These are phyloP conservation scores for Leptoteleia sp. DNA, from an alignment of 1,140 invertebrate species.

Conservation along the genomic window DNA sequence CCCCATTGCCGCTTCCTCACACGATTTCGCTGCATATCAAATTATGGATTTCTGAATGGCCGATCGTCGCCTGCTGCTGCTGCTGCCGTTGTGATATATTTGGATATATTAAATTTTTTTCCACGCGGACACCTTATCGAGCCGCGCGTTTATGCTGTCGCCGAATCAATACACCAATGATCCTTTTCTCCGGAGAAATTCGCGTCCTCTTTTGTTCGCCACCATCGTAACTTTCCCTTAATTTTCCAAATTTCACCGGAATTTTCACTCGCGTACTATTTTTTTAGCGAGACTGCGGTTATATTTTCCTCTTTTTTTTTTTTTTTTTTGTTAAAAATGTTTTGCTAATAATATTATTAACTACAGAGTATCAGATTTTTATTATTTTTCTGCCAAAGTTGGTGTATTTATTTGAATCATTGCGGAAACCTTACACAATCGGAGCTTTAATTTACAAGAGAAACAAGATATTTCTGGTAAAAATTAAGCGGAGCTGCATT, in stretches of 20 bases:
- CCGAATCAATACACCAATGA: constrained; percentile 60
- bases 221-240: too few species aligned
- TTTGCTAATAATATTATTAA: not conserved
- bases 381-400: constrained; percentile 6
- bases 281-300: too few species aligned
- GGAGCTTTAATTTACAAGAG: constrained; percentile 49
- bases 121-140: constrained; percentile 36
- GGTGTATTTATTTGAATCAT: constrained; percentile 38
- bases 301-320: too few species aligned
- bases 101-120: constrained; percentile 81
- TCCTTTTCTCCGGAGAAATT: constrained; percentile 19
- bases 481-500: constrained; percentile 38
- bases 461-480: constrained; percentile 59
- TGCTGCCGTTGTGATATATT: constrained; percentile 76
- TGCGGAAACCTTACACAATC: constrained; percentile 32
- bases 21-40: constrained; percentile 80
- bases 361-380: not conserved
- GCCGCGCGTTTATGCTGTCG: constrained; percentile 35
- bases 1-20: constrained; percentile 74
- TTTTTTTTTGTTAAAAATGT: too few species aligned
- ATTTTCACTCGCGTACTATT: too few species aligned
- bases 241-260: too few species aligned
- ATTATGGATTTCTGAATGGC: constrained; percentile 80
- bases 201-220: not conserved
- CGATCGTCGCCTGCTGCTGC: constrained; percentile 79